Evolutionary conservation across 1,140 invertebrate genomes (phyloP).

Genomic region (Zaprionus taronus): DNA sequence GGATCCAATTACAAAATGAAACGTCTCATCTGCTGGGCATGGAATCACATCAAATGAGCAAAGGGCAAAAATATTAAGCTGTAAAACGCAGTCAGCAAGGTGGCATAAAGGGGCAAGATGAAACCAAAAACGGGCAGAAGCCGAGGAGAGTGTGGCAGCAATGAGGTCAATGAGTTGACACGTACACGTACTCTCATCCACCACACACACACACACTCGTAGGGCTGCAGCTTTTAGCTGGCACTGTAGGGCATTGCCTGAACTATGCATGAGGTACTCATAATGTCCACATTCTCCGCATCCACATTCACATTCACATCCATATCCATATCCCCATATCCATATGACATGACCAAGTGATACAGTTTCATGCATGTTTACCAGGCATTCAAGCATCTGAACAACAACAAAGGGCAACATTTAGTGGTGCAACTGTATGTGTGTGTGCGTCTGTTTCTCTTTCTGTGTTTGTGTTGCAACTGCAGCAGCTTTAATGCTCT

Average conservation of each 20-base stretch:
- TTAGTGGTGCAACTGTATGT: slow-evolving; percentile 16
- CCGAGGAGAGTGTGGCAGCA: slow-evolving; percentile 15
- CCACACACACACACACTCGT: not conserved
- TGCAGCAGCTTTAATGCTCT: slow-evolving; percentile 20
- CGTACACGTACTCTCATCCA: slow-evolving; percentile 29
- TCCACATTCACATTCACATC: not conserved
- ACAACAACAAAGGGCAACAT: slow-evolving; percentile 42
- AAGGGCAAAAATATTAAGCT: slow-evolving; percentile 8
- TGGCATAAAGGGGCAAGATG: not conserved
- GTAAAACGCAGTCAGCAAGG: slow-evolving; percentile 28
- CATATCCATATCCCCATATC: not conserved
- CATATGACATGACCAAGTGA: slow-evolving; percentile 49
- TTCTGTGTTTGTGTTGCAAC: not conserved
- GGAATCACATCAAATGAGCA: slow-evolving; percentile 29
- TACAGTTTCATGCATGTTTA: slow-evolving; percentile 70
- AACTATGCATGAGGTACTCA: slow-evolving; percentile 15
- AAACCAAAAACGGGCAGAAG: not conserved
- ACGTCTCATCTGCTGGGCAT: slow-evolving; percentile 13
- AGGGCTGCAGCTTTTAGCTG: slow-evolving; percentile 29
- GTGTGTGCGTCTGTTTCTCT: not conserved
- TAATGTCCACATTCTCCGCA: not conserved
- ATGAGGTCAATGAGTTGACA: slow-evolving; percentile 60
- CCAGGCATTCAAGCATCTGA: slow-evolving; percentile 47
- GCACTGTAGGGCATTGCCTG: slow-evolving; percentile 38
- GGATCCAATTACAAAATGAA: slow-evolving; percentile 45